These are phyloP conservation scores for Microtus montanus DNA, from an alignment of 2,113 vertebrate genomes.

Conservation along the genomic window DNA sequence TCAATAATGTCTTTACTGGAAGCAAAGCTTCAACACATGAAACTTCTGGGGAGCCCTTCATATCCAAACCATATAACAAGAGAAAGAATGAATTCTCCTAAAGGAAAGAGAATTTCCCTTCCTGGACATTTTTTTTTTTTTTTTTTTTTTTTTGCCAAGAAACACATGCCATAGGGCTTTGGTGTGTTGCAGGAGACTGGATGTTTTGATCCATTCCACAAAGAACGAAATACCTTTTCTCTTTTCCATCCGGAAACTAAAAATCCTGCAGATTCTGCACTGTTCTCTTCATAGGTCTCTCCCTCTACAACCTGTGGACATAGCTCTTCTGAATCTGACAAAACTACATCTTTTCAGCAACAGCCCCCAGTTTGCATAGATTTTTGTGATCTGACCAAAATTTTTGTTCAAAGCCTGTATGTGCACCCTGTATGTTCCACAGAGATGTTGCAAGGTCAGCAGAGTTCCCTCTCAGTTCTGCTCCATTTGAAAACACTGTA, in stretches of 20 bases:
- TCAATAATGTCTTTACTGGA: background rate
- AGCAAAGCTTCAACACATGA: background rate
- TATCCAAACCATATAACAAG: background rate
- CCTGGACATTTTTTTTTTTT: background rate
- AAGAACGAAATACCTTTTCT: background rate
- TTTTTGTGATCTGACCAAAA: background rate
- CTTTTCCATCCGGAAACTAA: background rate
- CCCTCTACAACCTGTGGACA: background rate
- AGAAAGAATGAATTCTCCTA: background rate
- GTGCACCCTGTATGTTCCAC: background rate
- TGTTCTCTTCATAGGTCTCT: background rate
- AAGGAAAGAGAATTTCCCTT: background rate
- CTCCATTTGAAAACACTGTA: accelerated
- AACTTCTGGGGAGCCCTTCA: background rate
- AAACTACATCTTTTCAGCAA: background rate
- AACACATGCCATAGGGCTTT: background rate
- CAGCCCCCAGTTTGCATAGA: background rate
- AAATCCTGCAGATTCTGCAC: background rate
- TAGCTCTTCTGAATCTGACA: background rate
- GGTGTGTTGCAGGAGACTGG: background rate
- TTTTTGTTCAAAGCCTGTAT: background rate
- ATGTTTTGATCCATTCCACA: background rate
- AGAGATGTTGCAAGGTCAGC: background rate
- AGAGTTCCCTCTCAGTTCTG: background rate
- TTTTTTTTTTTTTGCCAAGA: background rate